phyloP scores from a whole-genome alignment of 2,113 vertebrate genomes.

The Lasiurus borealis region DNA sequence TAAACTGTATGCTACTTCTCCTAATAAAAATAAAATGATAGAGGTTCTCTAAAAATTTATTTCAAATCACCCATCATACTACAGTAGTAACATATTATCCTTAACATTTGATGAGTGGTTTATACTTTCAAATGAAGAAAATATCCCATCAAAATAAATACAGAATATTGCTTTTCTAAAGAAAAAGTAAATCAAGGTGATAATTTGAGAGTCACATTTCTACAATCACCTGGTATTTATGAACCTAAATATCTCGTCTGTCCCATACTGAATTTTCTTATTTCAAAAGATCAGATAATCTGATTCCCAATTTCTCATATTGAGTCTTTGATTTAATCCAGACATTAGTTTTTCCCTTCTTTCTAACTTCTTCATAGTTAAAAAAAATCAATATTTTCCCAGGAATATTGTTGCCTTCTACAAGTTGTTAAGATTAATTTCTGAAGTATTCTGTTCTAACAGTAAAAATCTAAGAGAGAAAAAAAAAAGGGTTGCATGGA shows the following conservation, averaged over 20 bases:
- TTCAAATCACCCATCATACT: background rate
- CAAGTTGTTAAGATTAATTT: slow-evolving; percentile 32
- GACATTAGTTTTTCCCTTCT: background rate
- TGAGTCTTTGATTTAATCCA: slow-evolving; percentile 30
- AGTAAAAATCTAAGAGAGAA: background rate
- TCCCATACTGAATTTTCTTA: slow-evolving; percentile 24
- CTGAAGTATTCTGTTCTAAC: slow-evolving; percentile 14
- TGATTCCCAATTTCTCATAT: background rate
- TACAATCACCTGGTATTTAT: slow-evolving; percentile 23
- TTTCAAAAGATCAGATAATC: background rate
- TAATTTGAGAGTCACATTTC: background rate
- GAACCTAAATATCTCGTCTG: background rate
- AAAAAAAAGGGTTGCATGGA: background rate
- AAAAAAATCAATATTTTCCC: background rate
- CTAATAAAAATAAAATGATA: slow-evolving; percentile 1
- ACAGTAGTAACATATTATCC: background rate
- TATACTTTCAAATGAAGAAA: slow-evolving; percentile 47
- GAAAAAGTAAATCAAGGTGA: slow-evolving; percentile 45
- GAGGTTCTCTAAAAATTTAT: slow-evolving; percentile 9
- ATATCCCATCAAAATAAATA: slow-evolving; percentile 53
- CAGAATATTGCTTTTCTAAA: slow-evolving; percentile 28
- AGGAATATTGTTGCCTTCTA: background rate
- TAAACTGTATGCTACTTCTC: slow-evolving; percentile 23
- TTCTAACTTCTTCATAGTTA: background rate
- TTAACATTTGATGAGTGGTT: slow-evolving; percentile 35